Conservation (phyloP, 1,140 invertebrate genomes). For the Bombus breviceps region DNA sequence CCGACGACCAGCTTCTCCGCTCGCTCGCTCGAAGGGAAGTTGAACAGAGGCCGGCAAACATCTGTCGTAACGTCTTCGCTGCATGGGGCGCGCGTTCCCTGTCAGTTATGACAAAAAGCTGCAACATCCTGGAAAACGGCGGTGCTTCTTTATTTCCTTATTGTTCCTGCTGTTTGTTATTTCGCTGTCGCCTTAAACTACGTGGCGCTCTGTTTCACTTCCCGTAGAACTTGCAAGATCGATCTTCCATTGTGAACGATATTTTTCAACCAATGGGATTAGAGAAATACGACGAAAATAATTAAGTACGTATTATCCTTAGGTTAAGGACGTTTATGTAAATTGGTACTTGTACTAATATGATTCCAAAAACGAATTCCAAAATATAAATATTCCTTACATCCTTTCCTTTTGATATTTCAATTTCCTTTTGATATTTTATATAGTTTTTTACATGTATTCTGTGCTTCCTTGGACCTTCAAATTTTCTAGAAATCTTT, state of each 20-base stretch:
- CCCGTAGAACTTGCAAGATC: not conserved
- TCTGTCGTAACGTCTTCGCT: conserved; percentile 48
- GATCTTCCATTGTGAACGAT: not conserved
- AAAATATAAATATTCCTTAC: no score
- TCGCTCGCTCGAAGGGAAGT: conserved; percentile 25
- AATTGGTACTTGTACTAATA: no score
- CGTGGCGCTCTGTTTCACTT: not conserved
- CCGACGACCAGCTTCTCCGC: conserved; percentile 1
- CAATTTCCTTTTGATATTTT: no score
- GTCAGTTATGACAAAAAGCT: conserved; percentile 35
- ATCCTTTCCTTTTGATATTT: no score
- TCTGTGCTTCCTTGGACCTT: no score
- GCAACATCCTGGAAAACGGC: conserved; percentile 51
- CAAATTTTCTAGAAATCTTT: no score
- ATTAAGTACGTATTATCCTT: no score
- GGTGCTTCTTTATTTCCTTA: conserved; percentile 47
- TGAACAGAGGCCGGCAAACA: conserved; percentile 28
- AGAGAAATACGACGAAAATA: no score
- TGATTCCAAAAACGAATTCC: no score
- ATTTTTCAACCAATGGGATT: not conserved
- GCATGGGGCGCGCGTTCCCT: conserved; percentile 48
- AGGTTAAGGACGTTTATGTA: no score
- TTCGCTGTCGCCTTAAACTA: not conserved
- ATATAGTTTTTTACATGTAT: no score
- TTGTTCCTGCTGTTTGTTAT: conserved; percentile 7